Base-by-base conservation (phyloP, 2,113 vertebrate genomes). In the Catharus minimus region DNA sequence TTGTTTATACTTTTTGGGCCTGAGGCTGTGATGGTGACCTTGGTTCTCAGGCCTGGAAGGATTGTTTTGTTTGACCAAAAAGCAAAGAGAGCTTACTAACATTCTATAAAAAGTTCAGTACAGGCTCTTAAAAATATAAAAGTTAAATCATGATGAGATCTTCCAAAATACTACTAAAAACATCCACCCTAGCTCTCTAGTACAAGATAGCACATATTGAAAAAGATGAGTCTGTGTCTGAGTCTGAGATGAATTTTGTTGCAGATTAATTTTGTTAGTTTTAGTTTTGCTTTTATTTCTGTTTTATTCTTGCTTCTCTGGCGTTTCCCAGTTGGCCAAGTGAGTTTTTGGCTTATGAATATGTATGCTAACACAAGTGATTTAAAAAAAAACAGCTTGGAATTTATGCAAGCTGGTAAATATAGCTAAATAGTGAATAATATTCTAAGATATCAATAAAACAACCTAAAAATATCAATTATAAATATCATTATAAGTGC, bases 381-480 rank as follows among this genome's bases (percentile, higher is more conserved):
- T 90, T 89, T 44, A 41, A 57, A 91, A 84, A 84, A 84, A 73
- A 55, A 18, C 57, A 75, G n/a, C 21, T 56, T 41, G 60, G 58
- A 7, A 69, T 49, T 28, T 82, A 44, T 58, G 7, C 7, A 82
- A 76, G 13, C 15, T 81, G 44, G 74, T 67, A 94, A 87, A 53
- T 58, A n/a, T 41, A 20, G 52, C 30, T 74, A 38, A 94, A 77
- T 82, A 92, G 67, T 44, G 24, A 94, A 91, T 94, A 80, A 22
- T 77, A 50, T 52, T 91, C 36, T 82, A 41, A 91, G 65, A 66
- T 91, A 66, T 92, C 47, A 90, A 24, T 66, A 78, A 91, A 91
- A 80, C 21, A 53, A 95, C 30, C 76, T 86, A 67, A 52, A 90
- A 96, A 57, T 44, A 65, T 81, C 50, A 90, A 27, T 5, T 26